phyloP scores from a whole-genome alignment of 2,113 vertebrate genomes.

The Artemisiospiza belli region DNA sequence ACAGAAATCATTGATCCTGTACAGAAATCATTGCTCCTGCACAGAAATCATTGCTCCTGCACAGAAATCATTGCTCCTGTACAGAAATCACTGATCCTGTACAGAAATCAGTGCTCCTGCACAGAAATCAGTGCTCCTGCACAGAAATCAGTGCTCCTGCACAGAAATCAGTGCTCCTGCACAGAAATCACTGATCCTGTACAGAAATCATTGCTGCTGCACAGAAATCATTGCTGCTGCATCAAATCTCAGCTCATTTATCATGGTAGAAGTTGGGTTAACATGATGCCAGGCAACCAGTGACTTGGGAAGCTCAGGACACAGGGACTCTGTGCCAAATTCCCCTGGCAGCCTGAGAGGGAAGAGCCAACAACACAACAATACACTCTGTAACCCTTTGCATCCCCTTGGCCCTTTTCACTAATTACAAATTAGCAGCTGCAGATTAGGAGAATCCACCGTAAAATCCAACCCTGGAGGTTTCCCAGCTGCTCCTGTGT shows the following conservation, averaged over 20 bases:
- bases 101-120: too few relatives aligned
- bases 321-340: not conserved
- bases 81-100: not conserved
- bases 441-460: not conserved
- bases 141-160: not conserved
- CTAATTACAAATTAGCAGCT: not conserved
- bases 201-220: not conserved
- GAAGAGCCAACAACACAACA: not conserved
- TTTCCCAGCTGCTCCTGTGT: not conserved
- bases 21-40: too few relatives aligned
- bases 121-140: not conserved
- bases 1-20: not conserved
- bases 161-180: too few relatives aligned
- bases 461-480: not conserved
- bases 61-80: not conserved
- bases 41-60: not conserved
- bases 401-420: not conserved
- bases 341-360: not conserved
- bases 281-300: not conserved
- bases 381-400: not conserved
- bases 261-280: not conserved
- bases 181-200: not conserved
- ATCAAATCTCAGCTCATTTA: not conserved
- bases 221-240: not conserved
- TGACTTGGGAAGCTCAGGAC: conserved; percentile 3